Base-by-base conservation (phyloP, 92 coral and sea anemone species). In the Umimayanthus chanpuru region DNA sequence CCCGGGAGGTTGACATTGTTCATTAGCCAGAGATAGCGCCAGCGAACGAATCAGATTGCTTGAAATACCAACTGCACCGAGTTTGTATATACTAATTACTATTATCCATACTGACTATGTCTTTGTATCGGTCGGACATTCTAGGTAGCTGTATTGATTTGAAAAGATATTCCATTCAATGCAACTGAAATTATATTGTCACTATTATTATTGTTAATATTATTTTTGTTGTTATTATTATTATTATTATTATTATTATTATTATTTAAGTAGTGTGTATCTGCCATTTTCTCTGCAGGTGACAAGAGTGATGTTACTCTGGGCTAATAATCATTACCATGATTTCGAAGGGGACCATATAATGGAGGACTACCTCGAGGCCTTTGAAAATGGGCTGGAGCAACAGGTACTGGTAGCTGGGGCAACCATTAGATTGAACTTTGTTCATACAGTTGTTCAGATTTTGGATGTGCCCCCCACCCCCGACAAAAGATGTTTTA, bases 281-380 rank as follows among this genome's bases (percentile, higher is more conserved):
- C 49, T 16, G 30, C 39, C 56, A 28, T 71, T 10, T 65, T 49
- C 40, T 56, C 23, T 74, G 30, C 91, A 97, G 99, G 99, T 97
- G 76, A 97, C 99, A 66, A 98, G 99, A 16, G 99, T 96, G 26
- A 97, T 97, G 96, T 89, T 97, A 44, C 93, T 97, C 23, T 97
- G 99, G 99, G 99, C 93, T 18, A 97, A 95, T 84, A 97, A 97
- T 66, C 99, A 97, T 83, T 95, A 87, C 88, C 89, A 92, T 39
- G 99, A 97, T 88, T 97, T 95, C 61, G 99, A 97, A 81, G 96
- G 95, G 73, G 92, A 96, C 88, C 87, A 86, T 47, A 88, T 88
- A 15, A 97, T 97, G 99, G 99, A 97, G 91, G 92, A 90, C 72
- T 96, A 95, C 70, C 93, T 97, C 4, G 95, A 88, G 72, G 89